These are phyloP conservation scores for Hololepta plana DNA, from an alignment of 2,888 invertebrate species.

Conservation along the genomic window DNA sequence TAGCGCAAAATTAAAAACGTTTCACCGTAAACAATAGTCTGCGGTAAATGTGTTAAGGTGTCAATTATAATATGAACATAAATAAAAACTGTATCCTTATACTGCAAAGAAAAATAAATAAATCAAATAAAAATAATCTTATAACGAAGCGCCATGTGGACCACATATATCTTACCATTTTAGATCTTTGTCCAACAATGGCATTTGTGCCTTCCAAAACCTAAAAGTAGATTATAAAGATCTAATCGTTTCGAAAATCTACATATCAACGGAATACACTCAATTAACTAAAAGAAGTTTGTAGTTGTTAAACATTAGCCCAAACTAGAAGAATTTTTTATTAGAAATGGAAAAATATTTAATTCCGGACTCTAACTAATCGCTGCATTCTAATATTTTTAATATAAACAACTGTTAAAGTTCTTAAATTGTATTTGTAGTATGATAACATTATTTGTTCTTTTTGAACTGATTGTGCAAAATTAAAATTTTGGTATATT, in stretches of 20 bases:
- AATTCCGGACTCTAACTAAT: no score
- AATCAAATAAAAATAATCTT: no score
- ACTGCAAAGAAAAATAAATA: background rate
- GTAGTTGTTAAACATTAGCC: conserved; percentile 1
- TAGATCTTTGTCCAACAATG: conserved; percentile 31
- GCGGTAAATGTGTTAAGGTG: background rate
- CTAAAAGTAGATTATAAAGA: conserved; percentile 19
- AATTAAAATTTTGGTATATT: no score
- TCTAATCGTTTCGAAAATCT: background rate
- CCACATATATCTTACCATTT: conserved; percentile 31
- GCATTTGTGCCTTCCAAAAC: conserved; percentile 30
- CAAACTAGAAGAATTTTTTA: background rate
- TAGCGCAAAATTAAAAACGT: no score
- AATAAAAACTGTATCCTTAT: background rate
- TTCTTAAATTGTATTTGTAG: no score
- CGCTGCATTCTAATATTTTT: no score
- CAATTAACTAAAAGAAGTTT: background rate
- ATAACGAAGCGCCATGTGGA: no score
- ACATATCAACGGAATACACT: background rate
- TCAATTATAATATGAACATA: background rate
- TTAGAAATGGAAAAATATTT: background rate
- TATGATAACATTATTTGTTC: no score
- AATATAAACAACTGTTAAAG: no score
- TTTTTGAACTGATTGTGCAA: no score
- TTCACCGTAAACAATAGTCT: no score